Base-by-base conservation (phyloP, 2,797 vertebrate genomes). In the Spinibarbus caldwelli region DNA sequence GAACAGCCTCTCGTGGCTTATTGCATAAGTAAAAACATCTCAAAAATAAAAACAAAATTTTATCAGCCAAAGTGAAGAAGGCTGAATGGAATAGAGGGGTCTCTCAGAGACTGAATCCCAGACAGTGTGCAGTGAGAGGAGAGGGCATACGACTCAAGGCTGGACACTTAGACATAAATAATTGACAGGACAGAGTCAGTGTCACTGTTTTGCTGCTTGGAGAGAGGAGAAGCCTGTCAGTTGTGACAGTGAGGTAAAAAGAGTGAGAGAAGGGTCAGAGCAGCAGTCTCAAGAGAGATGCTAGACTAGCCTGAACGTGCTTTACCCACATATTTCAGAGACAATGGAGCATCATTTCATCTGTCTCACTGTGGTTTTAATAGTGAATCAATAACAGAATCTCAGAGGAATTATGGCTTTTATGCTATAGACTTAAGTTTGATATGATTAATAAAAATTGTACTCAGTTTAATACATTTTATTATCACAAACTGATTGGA, bases 211-310 rank as follows among this genome's bases (percentile, higher is more conserved):
- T 85, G 79, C 76, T 59, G 78, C 59, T 81, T 81, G 73, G 85
- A 87, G 84, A 89, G 85, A 86, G 82, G 57, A 89, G 84, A 88
- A 88, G 84, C 86, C 77, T 91, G 89, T 93, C 90, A 89, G 66
- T 72, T 80, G 82, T 90, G 91, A 90, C 87, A 88, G 82, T 84
- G 68, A 76, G 84, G 84, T 87, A 80, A 85, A 68, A 21, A 84
- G 84, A 90, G 79, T 78, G 72, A 72, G 80, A 87, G 82, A 54
- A n/a, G 70, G 81, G 71, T 73, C 85, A 85, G 79, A 71, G 64
- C 34, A 41, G 23, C 12, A 45, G 76, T 85, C 83, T 70, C 83
- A 4, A 26, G 52, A 72, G 83, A 79, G 43, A n/a, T 19, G 31
- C 62, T 34, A 15, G 31, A 17, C 76, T 59, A 29, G 78, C 62